Evolutionary conservation across 2,113 vertebrate genomes (phyloP).

Genomic region (Columba janthina): DNA sequence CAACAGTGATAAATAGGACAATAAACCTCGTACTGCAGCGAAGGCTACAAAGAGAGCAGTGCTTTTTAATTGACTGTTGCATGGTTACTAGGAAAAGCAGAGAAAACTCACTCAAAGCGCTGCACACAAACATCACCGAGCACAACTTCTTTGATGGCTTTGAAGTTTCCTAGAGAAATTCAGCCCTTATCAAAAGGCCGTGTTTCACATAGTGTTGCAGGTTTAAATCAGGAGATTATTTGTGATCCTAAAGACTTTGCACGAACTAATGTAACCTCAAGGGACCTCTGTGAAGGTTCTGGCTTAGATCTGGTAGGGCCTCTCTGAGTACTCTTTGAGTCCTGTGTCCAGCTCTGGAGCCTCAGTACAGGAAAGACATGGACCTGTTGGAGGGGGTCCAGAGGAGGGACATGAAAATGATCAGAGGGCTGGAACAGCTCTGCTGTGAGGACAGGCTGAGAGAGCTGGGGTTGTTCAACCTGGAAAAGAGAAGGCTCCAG

Average conservation of each 20-base stretch:
- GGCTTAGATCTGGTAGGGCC: not conserved
- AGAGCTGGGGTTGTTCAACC: too few species aligned
- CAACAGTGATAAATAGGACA: conserved; percentile 56
- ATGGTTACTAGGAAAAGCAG: not conserved
- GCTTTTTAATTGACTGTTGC: conserved; percentile 26
- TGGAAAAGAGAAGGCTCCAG: too few species aligned
- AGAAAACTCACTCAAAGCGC: not conserved
- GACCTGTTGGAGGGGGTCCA: too few species aligned
- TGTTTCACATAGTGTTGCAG: not conserved
- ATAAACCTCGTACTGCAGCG: not conserved
- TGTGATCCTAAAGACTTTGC: not conserved
- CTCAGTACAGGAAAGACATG: too few species aligned
- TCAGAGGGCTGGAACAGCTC: too few species aligned
- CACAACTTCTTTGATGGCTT: conserved; percentile 17
- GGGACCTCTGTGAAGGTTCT: not conserved
- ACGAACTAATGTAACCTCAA: not conserved
- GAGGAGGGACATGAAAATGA: too few species aligned
- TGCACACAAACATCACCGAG: not conserved
- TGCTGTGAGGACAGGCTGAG: too few species aligned
- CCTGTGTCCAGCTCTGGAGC: too few species aligned
- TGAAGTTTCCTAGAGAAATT: conserved; percentile 19
- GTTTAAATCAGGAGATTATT: not conserved
- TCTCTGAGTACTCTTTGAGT: too few species aligned
- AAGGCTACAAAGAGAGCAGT: conserved; percentile 7
- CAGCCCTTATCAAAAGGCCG: not conserved